Evolutionary conservation across 1,140 invertebrate species (phyloP).

Genomic region (Aphaenogaster ashmeadi): DNA sequence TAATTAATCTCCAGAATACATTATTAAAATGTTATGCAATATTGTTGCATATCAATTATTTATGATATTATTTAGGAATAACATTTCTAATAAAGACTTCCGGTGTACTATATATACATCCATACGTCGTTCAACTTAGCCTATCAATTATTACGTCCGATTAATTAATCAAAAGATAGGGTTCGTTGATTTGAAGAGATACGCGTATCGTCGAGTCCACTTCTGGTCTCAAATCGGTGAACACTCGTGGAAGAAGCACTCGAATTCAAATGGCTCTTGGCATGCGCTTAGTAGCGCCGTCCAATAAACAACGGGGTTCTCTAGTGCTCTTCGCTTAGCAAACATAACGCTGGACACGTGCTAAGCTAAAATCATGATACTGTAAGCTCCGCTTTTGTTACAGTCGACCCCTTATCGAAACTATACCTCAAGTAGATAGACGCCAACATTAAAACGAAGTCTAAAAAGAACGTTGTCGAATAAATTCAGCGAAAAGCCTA

Average conservation of each 20-base stretch:
- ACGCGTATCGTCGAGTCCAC: slow-evolving; percentile 44
- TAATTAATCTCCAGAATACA: background rate
- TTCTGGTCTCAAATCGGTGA: slow-evolving; percentile 63
- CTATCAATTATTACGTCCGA: slow-evolving; percentile 62
- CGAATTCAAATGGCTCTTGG: slow-evolving; percentile 51
- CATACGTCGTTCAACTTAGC: background rate
- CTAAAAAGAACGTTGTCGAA: background rate
- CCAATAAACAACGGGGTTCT: slow-evolving; percentile 78
- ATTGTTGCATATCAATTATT: slow-evolving; percentile 5
- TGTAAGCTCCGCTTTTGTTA: slow-evolving; percentile 82
- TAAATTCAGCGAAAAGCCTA: background rate
- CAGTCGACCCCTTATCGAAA: slow-evolving; percentile 58
- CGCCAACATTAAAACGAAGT: slow-evolving; percentile 47
- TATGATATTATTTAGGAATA: background rate
- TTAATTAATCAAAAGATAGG: slow-evolving; percentile 72
- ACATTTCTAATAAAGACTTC: background rate
- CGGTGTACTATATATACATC: too few relatives aligned
- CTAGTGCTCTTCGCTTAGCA: slow-evolving; percentile 76
- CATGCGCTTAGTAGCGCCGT: slow-evolving; percentile 76
- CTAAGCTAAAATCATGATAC: slow-evolving; percentile 86
- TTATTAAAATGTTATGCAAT: background rate
- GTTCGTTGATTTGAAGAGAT: slow-evolving; percentile 46
- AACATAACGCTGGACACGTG: slow-evolving; percentile 85
- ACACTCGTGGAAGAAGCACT: slow-evolving; percentile 61
- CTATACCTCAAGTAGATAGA: slow-evolving; percentile 72